Evolutionary conservation across 1,140 invertebrate genomes (phyloP).

Genomic region (Cylas formicarius): DNA sequence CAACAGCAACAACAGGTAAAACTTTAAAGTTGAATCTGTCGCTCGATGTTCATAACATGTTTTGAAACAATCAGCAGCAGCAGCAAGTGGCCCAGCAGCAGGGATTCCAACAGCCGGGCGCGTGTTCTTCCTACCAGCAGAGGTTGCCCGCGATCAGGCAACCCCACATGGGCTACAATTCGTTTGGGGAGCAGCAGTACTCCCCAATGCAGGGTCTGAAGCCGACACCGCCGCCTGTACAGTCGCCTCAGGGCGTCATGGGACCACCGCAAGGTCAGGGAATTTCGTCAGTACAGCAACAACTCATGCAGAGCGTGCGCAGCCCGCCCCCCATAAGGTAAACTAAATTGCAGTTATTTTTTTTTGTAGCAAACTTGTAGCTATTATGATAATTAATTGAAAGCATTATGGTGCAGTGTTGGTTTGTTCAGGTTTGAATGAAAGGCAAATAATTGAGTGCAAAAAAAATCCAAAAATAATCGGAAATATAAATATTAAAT

Average conservation of each 20-base stretch:
- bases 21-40: no score
- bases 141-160: constrained; percentile 42
- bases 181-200: constrained; percentile 41
- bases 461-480: no score
- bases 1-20: constrained; percentile 28
- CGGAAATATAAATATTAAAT: no score
- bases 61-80: constrained; percentile 40
- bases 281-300: constrained; percentile 50
- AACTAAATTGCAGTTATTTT: no score
- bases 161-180: constrained; percentile 41
- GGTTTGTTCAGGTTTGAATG: no score
- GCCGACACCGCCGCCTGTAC: constrained; percentile 58
- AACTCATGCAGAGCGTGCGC: constrained; percentile 67
- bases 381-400: not conserved
- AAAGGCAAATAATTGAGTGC: no score
- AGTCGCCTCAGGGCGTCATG: constrained; percentile 67
- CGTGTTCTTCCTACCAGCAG: constrained; percentile 38
- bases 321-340: constrained; percentile 64
- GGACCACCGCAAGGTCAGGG: constrained; percentile 58
- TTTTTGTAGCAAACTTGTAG: not conserved
- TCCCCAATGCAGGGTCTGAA: constrained; percentile 48
- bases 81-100: constrained; percentile 47
- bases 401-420: no score
- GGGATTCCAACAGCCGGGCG: constrained; percentile 39
- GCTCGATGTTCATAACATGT: no score